Evolutionary conservation across 2,888 invertebrate genomes (phyloP), one percentile per base, ranked within the genome.

Genomic region (Coenonympha glycerion): DNA sequence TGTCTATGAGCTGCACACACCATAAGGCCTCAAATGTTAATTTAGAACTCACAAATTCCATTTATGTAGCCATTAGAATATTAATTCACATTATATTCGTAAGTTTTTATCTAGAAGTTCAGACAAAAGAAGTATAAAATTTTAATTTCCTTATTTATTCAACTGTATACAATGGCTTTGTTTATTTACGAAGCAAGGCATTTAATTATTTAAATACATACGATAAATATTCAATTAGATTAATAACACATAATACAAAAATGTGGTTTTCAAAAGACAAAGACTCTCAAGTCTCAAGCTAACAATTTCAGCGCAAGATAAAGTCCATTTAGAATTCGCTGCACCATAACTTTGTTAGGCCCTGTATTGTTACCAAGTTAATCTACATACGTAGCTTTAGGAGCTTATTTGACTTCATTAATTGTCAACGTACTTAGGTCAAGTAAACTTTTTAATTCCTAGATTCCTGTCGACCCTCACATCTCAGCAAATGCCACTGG

Each of bases 381-480:
- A 8, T 13, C 3, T 13, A 6, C 6, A 16, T 31, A 16, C n/a
- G n/a, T n/a, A n/a, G n/a, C n/a, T n/a, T 16, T 40, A 37, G 40
- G 6, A 42, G 15, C n/a, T 45, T 30, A 44, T 19, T 49, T 45
- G n/a, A n/a, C 21, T 34, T 33, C 16, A 39, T 48, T 36, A 30
- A 48, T 24, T 45, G 26, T 8, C 34, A 22, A 18, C n/a, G 24
- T 18, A 50, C 22, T 41, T 42, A 45, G 45, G 44, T 30, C 41
- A 55, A 51, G 34, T 49, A 44, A 49, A 56, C 49, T 60, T 60
- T 63, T 70, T 74, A 62, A 63, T 71, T 69, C 72, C 53, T 81
- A 88, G 88, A 79, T 88, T 79, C 76, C 80, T 91, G 71, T 91
- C 91, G 41, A 90, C 91, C 61, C 84, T 91, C 71, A 90, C 90